Conservation (phyloP, 2,797 vertebrate genomes). For the Gallinago nigripennis region DNA sequence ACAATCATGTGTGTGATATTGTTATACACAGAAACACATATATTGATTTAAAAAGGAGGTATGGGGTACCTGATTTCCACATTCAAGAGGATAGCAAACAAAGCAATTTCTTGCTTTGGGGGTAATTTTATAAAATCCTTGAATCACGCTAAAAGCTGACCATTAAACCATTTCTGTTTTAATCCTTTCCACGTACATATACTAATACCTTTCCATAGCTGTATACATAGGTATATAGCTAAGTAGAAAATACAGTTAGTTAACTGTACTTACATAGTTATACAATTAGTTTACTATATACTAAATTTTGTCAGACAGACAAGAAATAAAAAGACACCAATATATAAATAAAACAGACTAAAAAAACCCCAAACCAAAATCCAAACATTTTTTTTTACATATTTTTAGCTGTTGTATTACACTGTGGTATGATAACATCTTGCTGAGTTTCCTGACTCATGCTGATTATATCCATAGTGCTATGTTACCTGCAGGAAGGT, state of each 20-base stretch:
- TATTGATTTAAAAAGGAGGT: not conserved
- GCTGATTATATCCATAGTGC: not conserved
- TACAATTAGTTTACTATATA: not conserved
- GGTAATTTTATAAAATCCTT: not conserved
- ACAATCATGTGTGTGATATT: not conserved
- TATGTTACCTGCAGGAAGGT: not conserved
- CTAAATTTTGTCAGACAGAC: not conserved
- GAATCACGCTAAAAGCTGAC: not conserved
- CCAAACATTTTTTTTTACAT: not conserved
- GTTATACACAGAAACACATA: not conserved
- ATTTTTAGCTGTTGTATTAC: not conserved
- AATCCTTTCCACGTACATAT: not conserved
- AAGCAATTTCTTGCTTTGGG: not conserved
- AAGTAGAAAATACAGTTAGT: not conserved
- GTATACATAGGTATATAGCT: not conserved
- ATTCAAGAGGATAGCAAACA: not conserved
- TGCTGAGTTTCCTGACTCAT: not conserved
- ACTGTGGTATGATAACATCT: not conserved
- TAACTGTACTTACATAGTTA: not conserved
- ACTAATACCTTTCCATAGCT: not conserved
- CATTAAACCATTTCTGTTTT: not conserved
- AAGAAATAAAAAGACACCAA: not conserved
- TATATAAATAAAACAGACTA: not conserved
- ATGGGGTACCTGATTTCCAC: not conserved
- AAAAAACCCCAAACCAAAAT: fast-evolving